Evolutionary conservation across 2,888 invertebrate species (phyloP).

Genomic region (Fragum sueziense): DNA sequence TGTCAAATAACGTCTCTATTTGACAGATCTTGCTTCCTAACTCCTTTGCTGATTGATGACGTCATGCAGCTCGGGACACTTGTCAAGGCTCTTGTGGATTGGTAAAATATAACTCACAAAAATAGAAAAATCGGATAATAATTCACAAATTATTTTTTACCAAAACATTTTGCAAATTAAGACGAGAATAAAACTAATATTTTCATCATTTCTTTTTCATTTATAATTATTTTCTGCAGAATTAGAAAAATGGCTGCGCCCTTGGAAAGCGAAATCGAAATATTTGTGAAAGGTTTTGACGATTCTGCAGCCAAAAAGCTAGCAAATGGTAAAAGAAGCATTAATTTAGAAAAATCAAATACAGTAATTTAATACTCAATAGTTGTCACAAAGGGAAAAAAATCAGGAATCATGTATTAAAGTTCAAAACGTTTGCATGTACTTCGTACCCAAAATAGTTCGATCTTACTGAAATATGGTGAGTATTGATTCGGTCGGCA

Average conservation of each 20-base stretch:
- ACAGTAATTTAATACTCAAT: too few relatives aligned
- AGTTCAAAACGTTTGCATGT: too few relatives aligned
- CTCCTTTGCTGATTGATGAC: constrained; percentile 28
- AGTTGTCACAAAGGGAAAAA: too few relatives aligned
- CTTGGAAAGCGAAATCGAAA: constrained; percentile 61
- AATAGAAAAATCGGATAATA: not conserved
- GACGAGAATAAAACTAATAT: too few relatives aligned
- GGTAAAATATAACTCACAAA: not conserved
- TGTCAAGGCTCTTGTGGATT: not conserved
- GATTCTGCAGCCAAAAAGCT: constrained; percentile 51
- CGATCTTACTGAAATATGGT: too few relatives aligned
- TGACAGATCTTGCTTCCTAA: constrained; percentile 48
- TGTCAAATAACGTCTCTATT: constrained; percentile 5
- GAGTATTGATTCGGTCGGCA: too few relatives aligned
- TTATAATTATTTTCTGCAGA: constrained; percentile 2
- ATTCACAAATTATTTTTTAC: too few relatives aligned
- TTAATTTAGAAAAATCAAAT: too few relatives aligned
- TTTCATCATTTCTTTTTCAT: too few relatives aligned
- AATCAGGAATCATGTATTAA: too few relatives aligned
- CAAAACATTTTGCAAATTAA: too few relatives aligned
- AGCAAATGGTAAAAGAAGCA: not conserved
- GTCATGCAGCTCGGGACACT: constrained; percentile 8
- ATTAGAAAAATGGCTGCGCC: constrained; percentile 71
- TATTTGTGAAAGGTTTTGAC: constrained; percentile 58
- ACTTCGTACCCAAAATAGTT: too few relatives aligned